These are phyloP conservation scores for Drusus annulatus DNA, from an alignment of 1,140 invertebrate genomes.

Conservation along the genomic window DNA sequence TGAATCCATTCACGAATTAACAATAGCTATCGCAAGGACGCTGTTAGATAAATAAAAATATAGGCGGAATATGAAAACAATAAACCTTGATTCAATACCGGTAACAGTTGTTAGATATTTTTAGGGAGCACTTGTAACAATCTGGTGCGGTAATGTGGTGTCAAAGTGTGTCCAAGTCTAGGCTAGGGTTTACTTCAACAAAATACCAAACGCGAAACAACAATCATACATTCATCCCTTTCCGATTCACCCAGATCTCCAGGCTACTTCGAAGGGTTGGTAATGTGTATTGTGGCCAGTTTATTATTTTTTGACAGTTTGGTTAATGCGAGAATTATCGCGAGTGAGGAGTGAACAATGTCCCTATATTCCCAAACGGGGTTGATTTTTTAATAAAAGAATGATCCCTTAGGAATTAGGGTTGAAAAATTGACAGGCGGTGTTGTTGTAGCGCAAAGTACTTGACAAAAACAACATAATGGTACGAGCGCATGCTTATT, in stretches of 20 bases:
- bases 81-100: not conserved
- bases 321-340: conserved; percentile 38
- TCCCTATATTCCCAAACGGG: not conserved
- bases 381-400: conserved; percentile 19
- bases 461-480: too few species aligned
- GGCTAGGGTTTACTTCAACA: not conserved
- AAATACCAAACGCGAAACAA: not conserved
- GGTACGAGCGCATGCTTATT: too few species aligned
- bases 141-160: not conserved
- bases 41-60: too few species aligned
- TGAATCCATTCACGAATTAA: too few species aligned
- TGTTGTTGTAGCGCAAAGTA: not conserved
- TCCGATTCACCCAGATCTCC: not conserved
- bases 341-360: conserved; percentile 36
- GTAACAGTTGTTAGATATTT: conserved; percentile 15
- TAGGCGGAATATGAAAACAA: not conserved
- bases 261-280: not conserved
- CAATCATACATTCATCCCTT: not conserved
- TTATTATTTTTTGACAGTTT: not conserved
- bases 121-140: conserved; percentile 9
- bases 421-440: conserved; percentile 14
- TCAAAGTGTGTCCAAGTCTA: not conserved
- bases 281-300: not conserved
- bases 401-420: conserved; percentile 11
- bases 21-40: too few species aligned